These are phyloP conservation scores for Bos javanicus DNA, from an alignment of 2,113 vertebrate species.

Conservation along the genomic window DNA sequence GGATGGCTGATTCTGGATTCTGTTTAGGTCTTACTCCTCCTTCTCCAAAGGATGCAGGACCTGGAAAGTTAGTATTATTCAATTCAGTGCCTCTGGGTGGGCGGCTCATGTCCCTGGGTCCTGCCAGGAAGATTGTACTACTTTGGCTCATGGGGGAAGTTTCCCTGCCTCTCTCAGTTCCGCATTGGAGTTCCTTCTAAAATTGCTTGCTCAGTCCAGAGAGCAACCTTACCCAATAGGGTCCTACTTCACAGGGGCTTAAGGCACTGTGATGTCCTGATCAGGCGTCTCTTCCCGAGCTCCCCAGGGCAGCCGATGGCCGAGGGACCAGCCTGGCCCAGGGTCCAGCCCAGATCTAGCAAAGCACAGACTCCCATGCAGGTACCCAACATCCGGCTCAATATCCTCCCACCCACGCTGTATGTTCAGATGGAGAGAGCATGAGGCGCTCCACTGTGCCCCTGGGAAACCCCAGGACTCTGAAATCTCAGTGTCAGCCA, in stretches of 20 bases:
- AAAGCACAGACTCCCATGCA: background rate
- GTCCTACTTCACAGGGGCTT: background rate
- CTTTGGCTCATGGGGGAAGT: background rate
- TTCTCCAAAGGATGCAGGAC: background rate
- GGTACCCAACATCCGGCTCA: background rate
- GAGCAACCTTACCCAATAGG: background rate
- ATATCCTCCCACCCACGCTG: background rate
- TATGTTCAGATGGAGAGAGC: background rate
- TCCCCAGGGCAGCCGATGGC: background rate
- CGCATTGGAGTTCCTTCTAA: background rate
- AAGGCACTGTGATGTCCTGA: background rate
- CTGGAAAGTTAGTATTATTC: background rate
- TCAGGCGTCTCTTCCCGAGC: background rate
- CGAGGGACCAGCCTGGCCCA: background rate
- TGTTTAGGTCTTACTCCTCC: background rate
- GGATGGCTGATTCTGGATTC: background rate
- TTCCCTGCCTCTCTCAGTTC: slow-evolving; percentile 14
- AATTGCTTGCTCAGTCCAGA: background rate
- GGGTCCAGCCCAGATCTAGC: background rate
- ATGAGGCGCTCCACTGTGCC: rapidly evolving
- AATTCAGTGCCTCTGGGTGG: background rate
- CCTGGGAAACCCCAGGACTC: background rate
- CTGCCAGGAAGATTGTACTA: background rate
- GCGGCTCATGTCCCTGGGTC: background rate
- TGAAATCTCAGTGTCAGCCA: background rate